Conservation (phyloP, 2,113 vertebrate species). For the Axis porcinus region DNA sequence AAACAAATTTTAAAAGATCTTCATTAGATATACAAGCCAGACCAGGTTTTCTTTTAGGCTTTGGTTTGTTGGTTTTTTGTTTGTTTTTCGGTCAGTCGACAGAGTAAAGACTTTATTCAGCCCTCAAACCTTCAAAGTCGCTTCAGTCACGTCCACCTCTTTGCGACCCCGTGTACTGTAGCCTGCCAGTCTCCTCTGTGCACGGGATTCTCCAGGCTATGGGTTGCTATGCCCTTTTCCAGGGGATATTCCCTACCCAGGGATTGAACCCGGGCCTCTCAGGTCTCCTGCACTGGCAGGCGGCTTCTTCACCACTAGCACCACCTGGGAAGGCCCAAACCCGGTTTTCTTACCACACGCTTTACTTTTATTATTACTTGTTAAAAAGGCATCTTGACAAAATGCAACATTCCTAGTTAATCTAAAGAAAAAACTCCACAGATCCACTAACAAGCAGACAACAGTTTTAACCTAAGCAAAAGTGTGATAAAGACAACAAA, state of each 20-base stretch:
- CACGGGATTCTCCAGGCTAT: neutral
- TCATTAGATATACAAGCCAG: slow-evolving; percentile 18
- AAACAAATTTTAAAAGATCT: slow-evolving; percentile 26
- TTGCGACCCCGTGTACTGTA: neutral
- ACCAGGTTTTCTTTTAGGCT: neutral
- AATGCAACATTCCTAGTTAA: neutral
- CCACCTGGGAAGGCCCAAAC: neutral
- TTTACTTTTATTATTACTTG: neutral
- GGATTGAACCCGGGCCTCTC: neutral
- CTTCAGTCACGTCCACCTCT: neutral
- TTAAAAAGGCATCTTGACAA: neutral
- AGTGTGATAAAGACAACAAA: neutral
- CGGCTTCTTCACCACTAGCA: neutral
- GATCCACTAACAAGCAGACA: neutral
- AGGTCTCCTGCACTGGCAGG: neutral
- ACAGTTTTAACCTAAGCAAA: neutral
- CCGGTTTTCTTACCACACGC: neutral
- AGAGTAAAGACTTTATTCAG: neutral
- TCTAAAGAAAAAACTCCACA: neutral
- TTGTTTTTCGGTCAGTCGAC: neutral
- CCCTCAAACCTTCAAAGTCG: neutral
- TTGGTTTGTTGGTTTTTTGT: neutral
- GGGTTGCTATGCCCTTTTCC: neutral
- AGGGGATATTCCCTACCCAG: neutral
- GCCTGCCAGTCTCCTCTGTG: neutral